Conservation (phyloP, 2,888 invertebrate species). For the Hirtodrosophila histrioides region DNA sequence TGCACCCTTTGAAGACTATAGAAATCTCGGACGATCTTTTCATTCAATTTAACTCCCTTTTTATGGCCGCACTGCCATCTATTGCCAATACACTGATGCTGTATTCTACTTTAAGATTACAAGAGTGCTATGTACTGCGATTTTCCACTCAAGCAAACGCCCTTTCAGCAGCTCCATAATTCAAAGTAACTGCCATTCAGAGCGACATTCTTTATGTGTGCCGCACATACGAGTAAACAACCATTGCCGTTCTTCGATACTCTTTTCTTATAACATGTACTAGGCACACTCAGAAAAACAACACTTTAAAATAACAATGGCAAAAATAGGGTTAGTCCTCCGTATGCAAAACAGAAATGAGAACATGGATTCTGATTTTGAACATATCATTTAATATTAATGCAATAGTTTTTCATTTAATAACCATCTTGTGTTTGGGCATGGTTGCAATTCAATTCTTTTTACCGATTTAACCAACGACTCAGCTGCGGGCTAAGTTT, state of each 20-base stretch:
- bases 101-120: not conserved
- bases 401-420: too few relatives aligned
- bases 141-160: not conserved
- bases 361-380: too few relatives aligned
- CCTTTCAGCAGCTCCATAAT: conserved; percentile 9
- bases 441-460: too few relatives aligned
- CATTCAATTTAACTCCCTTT: conserved; percentile 18
- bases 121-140: conserved; percentile 7
- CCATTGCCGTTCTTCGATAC: conserved; percentile 3
- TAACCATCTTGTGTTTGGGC: too few relatives aligned
- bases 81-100: too few relatives aligned
- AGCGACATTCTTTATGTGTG: not conserved
- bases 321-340: too few relatives aligned
- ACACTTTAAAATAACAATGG: too few relatives aligned
- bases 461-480: too few relatives aligned
- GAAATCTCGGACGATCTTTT: conserved; percentile 1
- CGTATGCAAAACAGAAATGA: too few relatives aligned
- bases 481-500: too few relatives aligned
- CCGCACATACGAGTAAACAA: not conserved
- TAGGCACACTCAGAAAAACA: too few relatives aligned
- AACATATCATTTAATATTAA: too few relatives aligned
- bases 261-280: conserved; percentile 1
- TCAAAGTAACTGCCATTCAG: conserved; percentile 12
- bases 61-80: conserved; percentile 14
- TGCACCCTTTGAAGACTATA: not conserved